phyloP scores from a whole-genome alignment of 2,888 invertebrate species.

The Herminia tarsipennalis region DNA sequence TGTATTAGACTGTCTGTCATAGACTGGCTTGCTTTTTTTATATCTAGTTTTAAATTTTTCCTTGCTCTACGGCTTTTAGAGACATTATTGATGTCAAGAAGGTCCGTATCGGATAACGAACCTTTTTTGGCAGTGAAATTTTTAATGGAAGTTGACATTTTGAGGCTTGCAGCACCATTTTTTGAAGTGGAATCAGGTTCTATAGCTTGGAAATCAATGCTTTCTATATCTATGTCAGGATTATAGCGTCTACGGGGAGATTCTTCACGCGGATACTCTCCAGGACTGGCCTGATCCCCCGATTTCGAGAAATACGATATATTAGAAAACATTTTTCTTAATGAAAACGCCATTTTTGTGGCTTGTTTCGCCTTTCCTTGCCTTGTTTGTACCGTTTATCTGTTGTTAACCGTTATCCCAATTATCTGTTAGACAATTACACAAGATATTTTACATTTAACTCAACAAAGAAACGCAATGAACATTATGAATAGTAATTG shows the following conservation, averaged over 20 bases:
- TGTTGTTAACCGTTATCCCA: constrained; percentile 20
- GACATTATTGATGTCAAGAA: constrained; percentile 48
- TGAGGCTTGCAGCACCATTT: constrained; percentile 51
- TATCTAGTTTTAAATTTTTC: constrained; percentile 68
- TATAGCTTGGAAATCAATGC: constrained; percentile 52
- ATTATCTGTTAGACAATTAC: constrained; percentile 25
- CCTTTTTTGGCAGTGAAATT: constrained; percentile 62
- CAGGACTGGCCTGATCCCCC: constrained; percentile 40
- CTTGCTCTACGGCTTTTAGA: constrained; percentile 50
- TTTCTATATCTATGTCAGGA: constrained; percentile 37
- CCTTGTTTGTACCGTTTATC: constrained; percentile 11
- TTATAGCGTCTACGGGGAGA: constrained; percentile 26
- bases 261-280: constrained; percentile 15
- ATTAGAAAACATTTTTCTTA: constrained; percentile 76
- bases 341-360: constrained; percentile 74
- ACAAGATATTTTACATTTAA: constrained; percentile 2
- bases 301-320: constrained; percentile 76
- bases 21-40: constrained; percentile 68
- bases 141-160: constrained; percentile 59
- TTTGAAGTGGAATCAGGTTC: constrained; percentile 73
- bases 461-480: constrained; percentile 34
- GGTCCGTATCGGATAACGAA: constrained; percentile 73
- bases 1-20: constrained; percentile 52
- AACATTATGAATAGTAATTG: constrained; percentile 3
- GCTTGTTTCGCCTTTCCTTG: constrained; percentile 4